These are phyloP conservation scores for Myotis brandtii DNA, from an alignment of 2,113 vertebrate genomes.

Conservation along the genomic window DNA sequence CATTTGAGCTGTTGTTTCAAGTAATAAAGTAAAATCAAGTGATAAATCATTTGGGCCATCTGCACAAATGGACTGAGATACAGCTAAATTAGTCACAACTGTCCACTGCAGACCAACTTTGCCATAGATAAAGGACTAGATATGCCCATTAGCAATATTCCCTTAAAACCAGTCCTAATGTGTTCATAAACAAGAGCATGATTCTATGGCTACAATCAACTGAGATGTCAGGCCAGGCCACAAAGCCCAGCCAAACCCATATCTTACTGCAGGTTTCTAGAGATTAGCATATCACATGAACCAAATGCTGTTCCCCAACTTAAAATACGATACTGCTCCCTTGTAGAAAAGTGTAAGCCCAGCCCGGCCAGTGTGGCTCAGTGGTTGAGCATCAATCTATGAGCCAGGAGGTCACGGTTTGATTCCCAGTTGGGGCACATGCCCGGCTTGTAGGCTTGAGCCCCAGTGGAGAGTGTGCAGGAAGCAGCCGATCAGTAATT, in stretches of 20 bases:
- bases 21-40: slow-evolving; percentile 8
- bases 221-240: slow-evolving; percentile 16
- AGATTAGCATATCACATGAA: slow-evolving; percentile 41
- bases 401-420: too few species aligned
- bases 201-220: slow-evolving; percentile 41
- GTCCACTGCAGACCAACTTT: slow-evolving; percentile 4
- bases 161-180: not conserved
- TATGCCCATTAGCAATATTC: slow-evolving; percentile 23
- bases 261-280: slow-evolving; percentile 19
- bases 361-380: too few species aligned
- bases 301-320: not conserved
- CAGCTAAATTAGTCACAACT: slow-evolving; percentile 52
- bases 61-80: slow-evolving; percentile 43
- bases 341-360: not conserved
- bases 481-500: too few species aligned
- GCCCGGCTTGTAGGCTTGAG: too few species aligned
- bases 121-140: not conserved
- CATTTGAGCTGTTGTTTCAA: slow-evolving; percentile 52
- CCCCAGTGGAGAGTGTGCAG: too few species aligned
- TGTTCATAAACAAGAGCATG: slow-evolving; percentile 42
- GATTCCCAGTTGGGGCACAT: too few species aligned
- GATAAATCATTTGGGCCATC: not conserved
- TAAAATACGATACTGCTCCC: slow-evolving; percentile 1
- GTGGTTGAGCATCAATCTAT: too few species aligned
- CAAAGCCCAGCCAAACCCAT: not conserved